Conservation (phyloP, 2,888 invertebrate genomes). For the Caenorhabditis doughertyi region DNA sequence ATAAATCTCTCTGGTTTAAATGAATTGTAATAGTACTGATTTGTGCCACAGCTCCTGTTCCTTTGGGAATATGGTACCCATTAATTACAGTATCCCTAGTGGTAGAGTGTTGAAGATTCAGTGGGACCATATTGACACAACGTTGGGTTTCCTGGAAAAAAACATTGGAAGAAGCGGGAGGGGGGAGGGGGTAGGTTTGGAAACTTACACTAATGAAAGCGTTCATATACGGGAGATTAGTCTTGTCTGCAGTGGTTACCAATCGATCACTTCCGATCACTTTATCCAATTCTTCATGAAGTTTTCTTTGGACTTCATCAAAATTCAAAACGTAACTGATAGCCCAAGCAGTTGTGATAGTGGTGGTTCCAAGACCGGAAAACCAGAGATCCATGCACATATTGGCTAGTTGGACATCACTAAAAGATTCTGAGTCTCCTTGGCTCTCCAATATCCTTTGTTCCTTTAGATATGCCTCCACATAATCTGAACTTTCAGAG, state of each 20-base stretch:
- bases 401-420: conserved; percentile 56
- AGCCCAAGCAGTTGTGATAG: conserved; percentile 67
- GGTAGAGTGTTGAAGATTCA: conserved; percentile 58
- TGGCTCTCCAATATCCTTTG: conserved; percentile 50
- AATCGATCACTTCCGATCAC: conserved; percentile 66
- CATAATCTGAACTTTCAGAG: conserved; percentile 55
- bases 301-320: conserved; percentile 58
- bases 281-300: conserved; percentile 68
- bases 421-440: conserved; percentile 49
- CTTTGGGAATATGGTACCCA: conserved; percentile 49
- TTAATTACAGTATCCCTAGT: conserved; percentile 50
- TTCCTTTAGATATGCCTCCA: conserved; percentile 65
- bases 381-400: conserved; percentile 68
- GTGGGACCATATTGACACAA: conserved; percentile 63
- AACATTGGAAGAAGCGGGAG: too few relatives aligned
- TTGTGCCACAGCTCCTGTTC: conserved; percentile 63
- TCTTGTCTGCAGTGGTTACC: conserved; percentile 69
- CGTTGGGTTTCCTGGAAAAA: conserved; percentile 64
- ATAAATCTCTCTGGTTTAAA: conserved; percentile 76
- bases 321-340: conserved; percentile 64
- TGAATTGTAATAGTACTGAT: conserved; percentile 61
- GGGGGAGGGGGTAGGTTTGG: not conserved
- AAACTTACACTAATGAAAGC: conserved; percentile 69
- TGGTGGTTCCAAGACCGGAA: conserved; percentile 70
- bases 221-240: conserved; percentile 59